These are phyloP conservation scores for Chalcis sispes DNA, from an alignment of 2,888 invertebrate genomes.

Conservation along the genomic window DNA sequence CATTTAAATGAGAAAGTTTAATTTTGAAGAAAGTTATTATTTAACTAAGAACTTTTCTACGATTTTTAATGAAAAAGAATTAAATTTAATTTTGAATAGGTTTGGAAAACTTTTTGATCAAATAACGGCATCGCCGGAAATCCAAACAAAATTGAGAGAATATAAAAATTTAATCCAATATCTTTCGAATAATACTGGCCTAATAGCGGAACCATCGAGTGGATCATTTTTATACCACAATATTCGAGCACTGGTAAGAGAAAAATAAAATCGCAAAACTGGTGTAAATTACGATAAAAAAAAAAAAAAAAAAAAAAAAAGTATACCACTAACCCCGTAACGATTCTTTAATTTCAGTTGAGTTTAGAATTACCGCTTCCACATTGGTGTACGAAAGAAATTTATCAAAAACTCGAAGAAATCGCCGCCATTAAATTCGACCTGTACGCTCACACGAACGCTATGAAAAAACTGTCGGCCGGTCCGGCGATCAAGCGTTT, in stretches of 20 bases:
- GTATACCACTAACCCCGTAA: not conserved
- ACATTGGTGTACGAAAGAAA: not conserved
- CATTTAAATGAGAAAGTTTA: too few species aligned
- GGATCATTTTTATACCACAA: not conserved
- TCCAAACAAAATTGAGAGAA: not conserved
- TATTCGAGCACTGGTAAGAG: constrained; percentile 9
- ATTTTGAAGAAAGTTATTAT: too few species aligned
- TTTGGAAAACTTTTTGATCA: constrained; percentile 1
- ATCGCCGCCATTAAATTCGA: not conserved
- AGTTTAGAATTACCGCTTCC: constrained; percentile 14
- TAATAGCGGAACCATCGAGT: not conserved
- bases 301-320: too few species aligned
- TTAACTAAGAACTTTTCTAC: too few species aligned
- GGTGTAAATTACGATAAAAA: not conserved
- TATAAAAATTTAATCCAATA: constrained; percentile 19
- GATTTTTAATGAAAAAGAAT: not conserved
- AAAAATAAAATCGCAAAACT: not conserved
- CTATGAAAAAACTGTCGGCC: constrained; percentile 57
- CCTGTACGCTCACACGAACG: constrained; percentile 29
- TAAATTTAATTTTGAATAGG: too few species aligned
- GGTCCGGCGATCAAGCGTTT: constrained; percentile 53
- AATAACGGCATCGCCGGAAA: not conserved
- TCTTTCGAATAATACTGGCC: constrained; percentile 6
- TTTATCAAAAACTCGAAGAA: not conserved
- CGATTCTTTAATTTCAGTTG: not conserved